A percentile compares a stretch with the other conserved stretches of the same genome.
Conservation (phyloP, 2,113 vertebrate species). For the Leucopternis melanops region DNA sequence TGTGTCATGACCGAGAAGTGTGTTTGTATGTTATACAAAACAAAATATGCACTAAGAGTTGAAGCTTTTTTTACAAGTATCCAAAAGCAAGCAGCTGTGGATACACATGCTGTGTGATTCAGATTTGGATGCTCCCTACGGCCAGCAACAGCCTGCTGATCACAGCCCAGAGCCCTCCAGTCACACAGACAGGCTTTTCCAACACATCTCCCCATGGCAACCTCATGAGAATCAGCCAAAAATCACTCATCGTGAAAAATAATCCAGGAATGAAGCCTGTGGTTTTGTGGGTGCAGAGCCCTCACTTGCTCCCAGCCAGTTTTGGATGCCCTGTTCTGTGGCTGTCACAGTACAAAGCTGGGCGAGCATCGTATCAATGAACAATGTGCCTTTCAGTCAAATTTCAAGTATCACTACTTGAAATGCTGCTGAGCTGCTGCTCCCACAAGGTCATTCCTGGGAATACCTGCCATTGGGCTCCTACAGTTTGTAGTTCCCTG, state of each 20-base stretch:
- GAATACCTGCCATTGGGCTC: neutral
- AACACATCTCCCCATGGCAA: neutral
- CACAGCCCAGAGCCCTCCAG: neutral
- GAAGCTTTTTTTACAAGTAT: neutral
- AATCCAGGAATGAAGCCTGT: neutral
- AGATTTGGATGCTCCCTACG: neutral
- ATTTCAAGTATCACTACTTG: neutral
- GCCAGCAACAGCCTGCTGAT: neutral
- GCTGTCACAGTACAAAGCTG: neutral
- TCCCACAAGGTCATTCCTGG: neutral
- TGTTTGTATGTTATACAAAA: neutral
- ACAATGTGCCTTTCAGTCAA: neutral
- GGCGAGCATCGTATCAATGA: neutral
- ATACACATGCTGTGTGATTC: neutral
- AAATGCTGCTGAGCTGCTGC: neutral
- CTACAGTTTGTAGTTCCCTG: neutral
- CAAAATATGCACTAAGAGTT: neutral
- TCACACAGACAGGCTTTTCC: neutral
- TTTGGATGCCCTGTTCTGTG: neutral
- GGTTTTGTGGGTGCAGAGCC: neutral
- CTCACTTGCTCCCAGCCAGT: neutral
- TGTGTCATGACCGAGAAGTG: neutral
- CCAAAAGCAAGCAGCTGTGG: neutral
- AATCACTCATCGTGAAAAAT: neutral
- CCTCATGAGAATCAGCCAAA: neutral